A percentile compares a stretch with the other conserved stretches of the same genome.
These are phyloP conservation scores for Tetraneura akinire DNA, from an alignment of 1,140 invertebrate genomes.

Conservation along the genomic window DNA sequence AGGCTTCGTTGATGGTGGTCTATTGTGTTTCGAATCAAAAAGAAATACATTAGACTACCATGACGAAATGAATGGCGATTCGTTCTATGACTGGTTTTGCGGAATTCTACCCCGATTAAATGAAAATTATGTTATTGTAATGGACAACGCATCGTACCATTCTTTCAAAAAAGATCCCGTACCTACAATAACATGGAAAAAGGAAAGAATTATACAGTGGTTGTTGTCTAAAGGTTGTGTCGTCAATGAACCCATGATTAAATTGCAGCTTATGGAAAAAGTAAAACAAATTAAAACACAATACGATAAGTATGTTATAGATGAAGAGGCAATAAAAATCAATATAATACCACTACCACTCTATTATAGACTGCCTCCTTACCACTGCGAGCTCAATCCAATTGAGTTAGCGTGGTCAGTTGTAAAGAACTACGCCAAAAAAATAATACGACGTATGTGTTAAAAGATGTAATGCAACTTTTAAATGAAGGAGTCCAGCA, in stretches of 20 bases:
- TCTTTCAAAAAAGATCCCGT: background rate
- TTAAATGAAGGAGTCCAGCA: background rate
- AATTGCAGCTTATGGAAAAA: background rate
- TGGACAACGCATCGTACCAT: background rate
- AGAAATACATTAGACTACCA: background rate
- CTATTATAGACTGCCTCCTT: background rate
- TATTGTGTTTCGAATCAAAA: background rate
- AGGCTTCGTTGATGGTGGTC: background rate
- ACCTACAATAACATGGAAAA: background rate
- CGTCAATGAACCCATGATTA: background rate
- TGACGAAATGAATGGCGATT: background rate
- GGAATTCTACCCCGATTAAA: background rate
- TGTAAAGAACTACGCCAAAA: background rate
- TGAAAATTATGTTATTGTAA: background rate
- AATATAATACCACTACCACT: background rate
- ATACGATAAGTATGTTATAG: background rate
- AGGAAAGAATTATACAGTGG: background rate
- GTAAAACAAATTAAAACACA: background rate
- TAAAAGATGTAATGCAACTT: background rate
- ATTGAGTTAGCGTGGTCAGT: background rate
- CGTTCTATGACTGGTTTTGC: conserved; percentile 1
- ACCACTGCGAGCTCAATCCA: background rate
- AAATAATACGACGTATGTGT: background rate
- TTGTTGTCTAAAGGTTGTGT: background rate
- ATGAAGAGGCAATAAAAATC: too few relatives aligned